Base-by-base conservation (phyloP, 1,140 invertebrate genomes). In the Drosophila tani region DNA sequence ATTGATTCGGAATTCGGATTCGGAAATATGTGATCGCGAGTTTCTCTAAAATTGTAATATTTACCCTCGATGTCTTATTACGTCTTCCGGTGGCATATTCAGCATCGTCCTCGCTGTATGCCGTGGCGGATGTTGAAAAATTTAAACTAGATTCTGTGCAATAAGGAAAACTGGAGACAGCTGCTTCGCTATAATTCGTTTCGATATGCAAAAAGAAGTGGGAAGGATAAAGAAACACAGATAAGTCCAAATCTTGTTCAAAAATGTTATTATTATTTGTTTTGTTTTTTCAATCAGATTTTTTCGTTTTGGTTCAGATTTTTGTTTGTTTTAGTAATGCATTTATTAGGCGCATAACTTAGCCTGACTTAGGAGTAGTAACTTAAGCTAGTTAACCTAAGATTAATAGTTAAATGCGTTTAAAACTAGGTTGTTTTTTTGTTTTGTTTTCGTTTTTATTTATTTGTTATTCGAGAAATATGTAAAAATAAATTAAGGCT, bases 61-160 rank as follows among this genome's bases (percentile, higher is more conserved):
- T 93, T 93, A 94, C 93, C 91, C 93, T 91, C 67, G 93, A 93
- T 67, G 93, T 92, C 92, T 94, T 94, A 86, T 92, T 93, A 90
- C 93, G 93, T 91, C 94, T 93, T 82, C 93, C 94, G 63, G 92
- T 90, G 63, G 92, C 92, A 91, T 93, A 94, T 91, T 94, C 93
- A 83, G 93, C 93, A 92, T 94, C 93, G 88, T 94, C 93, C 93
- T 94, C 93, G 85, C 93, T 94, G 81, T 94, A 94, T 77, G 93
- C 93, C 78, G 93, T 92, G 66, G 93, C 93, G 53, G 93, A 91
- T 86, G 92, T 93, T 79, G 92, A 93, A 83, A 93, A 93, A 92
- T 93, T 93, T 83, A 93, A 91, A 40, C 92, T 93, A 91, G 92
- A 92, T 92, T 93, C 92, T 91, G 88, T 88, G 83, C 92, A 93